Evolutionary conservation across 2,113 vertebrate species (phyloP), one percentile per base, ranked within the genome.

Genomic region (Cichladusa arquata): DNA sequence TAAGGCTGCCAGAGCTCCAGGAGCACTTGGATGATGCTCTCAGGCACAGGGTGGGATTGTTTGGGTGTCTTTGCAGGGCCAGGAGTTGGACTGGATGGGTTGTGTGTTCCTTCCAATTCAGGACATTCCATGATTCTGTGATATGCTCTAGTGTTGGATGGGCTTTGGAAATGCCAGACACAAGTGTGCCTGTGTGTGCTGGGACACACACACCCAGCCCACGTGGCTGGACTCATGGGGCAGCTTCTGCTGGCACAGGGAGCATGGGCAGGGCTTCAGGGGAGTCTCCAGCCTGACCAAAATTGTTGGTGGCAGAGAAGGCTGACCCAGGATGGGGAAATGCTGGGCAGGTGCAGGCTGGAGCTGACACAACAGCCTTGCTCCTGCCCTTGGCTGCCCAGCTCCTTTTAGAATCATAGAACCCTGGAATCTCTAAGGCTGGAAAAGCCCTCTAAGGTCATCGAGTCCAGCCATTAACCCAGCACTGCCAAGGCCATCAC

Each of bases 211-310:
- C 7, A 8, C 2, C 31, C 56, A 61, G 42, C 45, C 54, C 36
- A 31, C 0, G 0, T 16, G 48, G 45, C 40, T 10, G 9, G 51
- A 33, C 12, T 29, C 18, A 8, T 16, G 29, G 5, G 9, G n/a
- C 14, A 57, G 57, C 26, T 64, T 23, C 80, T 40, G 58, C 58
- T 17, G 40, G 62, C 40, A 47, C 76, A n/a, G 20, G 53, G 58
- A 72, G 28, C 1, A 6, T 22, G 24, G 1, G 12, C 53, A 69
- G 45, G 62, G 33, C 29, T 14, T n/a, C 26, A 65, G 36, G 45
- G 50, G 38, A 33, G n/a, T 14, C 60, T 84, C 36, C 60, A 44
- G 54, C 29, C 82, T 38, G 54, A 29, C 0, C 3, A 7, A 6
- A 45, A 29, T 19, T 14, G 38, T 6, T 42, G 67, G 57, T 66